Evolutionary conservation across 2,797 vertebrate genomes (phyloP).

Genomic region (Syngnathus rostellatus): DNA sequence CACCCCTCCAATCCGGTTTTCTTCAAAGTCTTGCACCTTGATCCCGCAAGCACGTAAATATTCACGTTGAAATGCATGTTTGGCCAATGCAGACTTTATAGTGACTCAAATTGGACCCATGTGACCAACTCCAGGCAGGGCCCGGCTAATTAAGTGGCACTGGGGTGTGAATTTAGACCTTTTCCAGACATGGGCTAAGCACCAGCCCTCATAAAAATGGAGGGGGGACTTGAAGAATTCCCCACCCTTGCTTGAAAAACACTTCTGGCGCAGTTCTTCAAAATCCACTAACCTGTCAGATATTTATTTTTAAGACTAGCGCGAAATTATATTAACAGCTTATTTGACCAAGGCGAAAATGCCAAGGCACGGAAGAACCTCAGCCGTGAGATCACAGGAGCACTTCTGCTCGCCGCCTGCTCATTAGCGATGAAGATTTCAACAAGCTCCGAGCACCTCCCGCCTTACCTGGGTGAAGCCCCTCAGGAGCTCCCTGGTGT

Average conservation of each 20-base stretch:
- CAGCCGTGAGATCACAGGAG: conserved; percentile 32
- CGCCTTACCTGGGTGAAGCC: conserved; percentile 41
- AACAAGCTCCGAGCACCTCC: conserved; percentile 23
- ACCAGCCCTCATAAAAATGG: conserved; percentile 38
- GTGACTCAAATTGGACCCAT: conserved; percentile 69
- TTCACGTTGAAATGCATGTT: conserved; percentile 48
- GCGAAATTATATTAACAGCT: no score
- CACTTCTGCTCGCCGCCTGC: conserved; percentile 18
- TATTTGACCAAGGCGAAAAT: no score
- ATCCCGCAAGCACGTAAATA: conserved; percentile 54
- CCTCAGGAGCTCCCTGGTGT: conserved; percentile 11
- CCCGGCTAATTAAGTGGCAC: conserved; percentile 64
- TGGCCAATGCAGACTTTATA: conserved; percentile 62
- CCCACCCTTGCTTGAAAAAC: conserved; percentile 19
- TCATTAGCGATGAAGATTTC: conserved; percentile 47
- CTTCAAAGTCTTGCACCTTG: conserved; percentile 59
- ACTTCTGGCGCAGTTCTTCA: no score
- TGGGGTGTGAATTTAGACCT: conserved; percentile 44
- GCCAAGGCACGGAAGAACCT: neutral
- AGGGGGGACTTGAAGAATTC: conserved; percentile 6
- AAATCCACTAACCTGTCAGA: no score
- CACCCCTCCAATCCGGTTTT: conserved; percentile 27
- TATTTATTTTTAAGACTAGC: no score
- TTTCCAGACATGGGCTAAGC: conserved; percentile 35
- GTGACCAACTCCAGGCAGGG: conserved; percentile 53